phyloP scores from a whole-genome alignment of 1,140 invertebrate genomes.

The Aphaenogaster ashmeadi region DNA sequence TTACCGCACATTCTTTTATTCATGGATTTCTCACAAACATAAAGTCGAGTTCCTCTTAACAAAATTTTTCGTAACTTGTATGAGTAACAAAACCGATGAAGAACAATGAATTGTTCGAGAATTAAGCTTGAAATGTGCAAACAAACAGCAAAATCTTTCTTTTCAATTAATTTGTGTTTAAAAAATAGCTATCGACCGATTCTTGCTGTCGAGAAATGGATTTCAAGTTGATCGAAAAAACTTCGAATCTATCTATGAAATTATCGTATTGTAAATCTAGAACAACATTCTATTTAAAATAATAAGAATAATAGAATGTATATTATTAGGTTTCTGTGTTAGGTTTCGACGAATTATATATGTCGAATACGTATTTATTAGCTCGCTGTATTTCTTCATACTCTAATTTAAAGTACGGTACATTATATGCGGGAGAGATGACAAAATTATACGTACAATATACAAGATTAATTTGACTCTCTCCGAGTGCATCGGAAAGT shows the following conservation, averaged over 20 bases:
- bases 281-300: background rate
- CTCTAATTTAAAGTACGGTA: background rate
- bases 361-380: too few relatives aligned
- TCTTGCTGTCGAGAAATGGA: background rate
- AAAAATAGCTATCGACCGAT: background rate
- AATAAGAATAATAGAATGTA: background rate
- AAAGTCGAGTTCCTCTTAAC: background rate
- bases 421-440: background rate
- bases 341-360: too few relatives aligned
- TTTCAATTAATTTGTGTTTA: background rate
- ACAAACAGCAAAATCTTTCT: background rate
- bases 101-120: background rate
- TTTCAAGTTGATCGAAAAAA: background rate
- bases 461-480: background rate
- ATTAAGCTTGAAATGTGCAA: background rate
- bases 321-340: background rate
- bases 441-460: background rate
- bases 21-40: background rate
- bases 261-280: background rate
- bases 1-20: background rate
- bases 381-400: too few relatives aligned
- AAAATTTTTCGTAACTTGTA: background rate
- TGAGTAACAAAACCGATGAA: background rate
- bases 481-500: background rate
- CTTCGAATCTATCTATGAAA: background rate